Base-by-base conservation (phyloP, 53 echinoderm and acorn worm species). In the Astropecten irregularis region DNA sequence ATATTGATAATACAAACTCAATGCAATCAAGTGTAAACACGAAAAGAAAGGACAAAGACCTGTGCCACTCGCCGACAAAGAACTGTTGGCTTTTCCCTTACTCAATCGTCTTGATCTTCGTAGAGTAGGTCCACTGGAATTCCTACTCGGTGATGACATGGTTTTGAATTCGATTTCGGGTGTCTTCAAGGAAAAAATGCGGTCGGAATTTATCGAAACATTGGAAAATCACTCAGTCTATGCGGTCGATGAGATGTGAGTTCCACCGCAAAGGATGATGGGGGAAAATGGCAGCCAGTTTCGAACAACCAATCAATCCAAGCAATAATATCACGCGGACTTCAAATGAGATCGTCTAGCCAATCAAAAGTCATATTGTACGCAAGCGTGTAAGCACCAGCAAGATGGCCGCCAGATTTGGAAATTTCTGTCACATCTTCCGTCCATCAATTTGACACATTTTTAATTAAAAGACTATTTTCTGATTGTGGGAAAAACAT, bases 51-150 rank as follows among this genome's bases (percentile, higher is more conserved):
- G 82, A 90, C 90, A 90, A 90, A 90, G 90, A 82, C 73, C 67
- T 87, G 87, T 88, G 83, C 94, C 94, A 88, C 86, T 94, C 88
- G 85, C 73, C 76, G 95, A 95, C 95, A 95, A 95, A 95, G 95
- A 92, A 89, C 84, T 86, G 90, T 90, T 92, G 49, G 89, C 89
- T 92, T 92, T 95, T 72, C 90, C 87, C 89, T 92, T 92, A 81
- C 86, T 95, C 73, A 92, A 87, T 82, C 95, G 92, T 84, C 92
- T 83, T 83, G 95, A 95, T 89, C 95, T 86, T 92, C 95, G 87
- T 56, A 95, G 64, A 87, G 89, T 89, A 73, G 79, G 89, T 89
- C 92, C 90, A 90, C 84, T 84, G 67, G 95, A 87, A 83, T 83
- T 83, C 88, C 84, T 91, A 60, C 91, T 91, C 73, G 83, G 73